Conservation (phyloP, 1,140 invertebrate species). For the Musca vetustissima region DNA sequence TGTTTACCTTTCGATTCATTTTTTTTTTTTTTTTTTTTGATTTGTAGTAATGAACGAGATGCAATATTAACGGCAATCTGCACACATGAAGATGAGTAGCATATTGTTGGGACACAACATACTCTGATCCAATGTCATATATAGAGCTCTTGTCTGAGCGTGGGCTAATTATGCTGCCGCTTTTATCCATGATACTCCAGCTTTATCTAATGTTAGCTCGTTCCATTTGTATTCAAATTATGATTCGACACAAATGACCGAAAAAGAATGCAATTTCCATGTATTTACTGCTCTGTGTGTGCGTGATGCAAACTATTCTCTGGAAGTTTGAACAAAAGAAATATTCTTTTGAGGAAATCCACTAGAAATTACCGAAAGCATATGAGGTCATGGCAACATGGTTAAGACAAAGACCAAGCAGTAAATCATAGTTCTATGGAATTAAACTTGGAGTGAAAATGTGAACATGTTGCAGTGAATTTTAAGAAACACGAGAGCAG, state of each 20-base stretch:
- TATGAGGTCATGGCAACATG: no score
- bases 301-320: no score
- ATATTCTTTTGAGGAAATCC: no score
- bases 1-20: constrained; percentile 13
- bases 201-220: not conserved
- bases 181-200: constrained; percentile 11
- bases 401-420: no score
- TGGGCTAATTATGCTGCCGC: not conserved
- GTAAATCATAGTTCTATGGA: no score
- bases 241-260: not conserved
- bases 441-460: no score
- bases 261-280: constrained; percentile 10
- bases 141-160: not conserved
- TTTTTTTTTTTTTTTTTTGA: not conserved
- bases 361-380: no score
- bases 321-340: no score
- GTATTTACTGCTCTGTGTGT: not conserved
- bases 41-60: no score
- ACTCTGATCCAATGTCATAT: not conserved
- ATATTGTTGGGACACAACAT: not conserved
- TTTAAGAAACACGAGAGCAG: no score
- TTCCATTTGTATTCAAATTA: constrained; percentile 14
- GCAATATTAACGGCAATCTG: no score
- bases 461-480: no score
- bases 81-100: not conserved